These are phyloP conservation scores for Lacerta bilineata DNA, from an alignment of 2,797 vertebrate species.

Conservation along the genomic window DNA sequence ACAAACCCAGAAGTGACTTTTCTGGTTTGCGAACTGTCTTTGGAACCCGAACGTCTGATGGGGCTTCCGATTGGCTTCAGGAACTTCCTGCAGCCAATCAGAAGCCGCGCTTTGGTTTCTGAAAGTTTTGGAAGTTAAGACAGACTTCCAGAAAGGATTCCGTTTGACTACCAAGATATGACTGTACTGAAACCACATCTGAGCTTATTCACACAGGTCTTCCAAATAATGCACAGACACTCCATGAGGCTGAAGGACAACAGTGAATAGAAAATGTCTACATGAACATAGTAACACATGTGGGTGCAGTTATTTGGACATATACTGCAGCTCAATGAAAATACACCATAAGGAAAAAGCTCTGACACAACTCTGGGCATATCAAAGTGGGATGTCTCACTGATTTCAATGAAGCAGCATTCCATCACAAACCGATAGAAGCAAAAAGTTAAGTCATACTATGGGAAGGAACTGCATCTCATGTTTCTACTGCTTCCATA, in stretches of 20 bases:
- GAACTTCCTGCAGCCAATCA: too few relatives aligned
- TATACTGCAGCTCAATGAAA: not conserved
- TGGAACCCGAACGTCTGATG: accelerated
- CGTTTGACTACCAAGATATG: too few relatives aligned
- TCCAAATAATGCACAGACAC: not conserved
- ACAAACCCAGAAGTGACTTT: too few relatives aligned
- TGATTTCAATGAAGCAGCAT: not conserved
- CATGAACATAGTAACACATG: not conserved
- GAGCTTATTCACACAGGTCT: not conserved
- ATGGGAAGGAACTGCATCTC: not conserved
- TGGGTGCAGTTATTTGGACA: not conserved
- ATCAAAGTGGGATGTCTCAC: not conserved
- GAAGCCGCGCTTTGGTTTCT: too few relatives aligned
- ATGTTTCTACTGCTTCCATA: conserved; percentile 1
- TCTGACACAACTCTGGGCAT: not conserved
- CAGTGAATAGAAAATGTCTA: not conserved
- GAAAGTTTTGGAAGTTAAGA: too few relatives aligned
- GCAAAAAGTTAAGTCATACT: not conserved
- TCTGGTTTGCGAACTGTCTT: too few relatives aligned
- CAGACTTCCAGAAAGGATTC: too few relatives aligned
- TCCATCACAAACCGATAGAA: not conserved
- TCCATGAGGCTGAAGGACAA: not conserved
- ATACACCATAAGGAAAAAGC: not conserved
- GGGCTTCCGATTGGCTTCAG: too few relatives aligned
- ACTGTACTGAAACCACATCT: too few relatives aligned